A percentile compares a stretch with the other conserved stretches of the same genome.
These are phyloP conservation scores for Megaceryle alcyon DNA, from an alignment of 2,797 vertebrate genomes.

Conservation along the genomic window DNA sequence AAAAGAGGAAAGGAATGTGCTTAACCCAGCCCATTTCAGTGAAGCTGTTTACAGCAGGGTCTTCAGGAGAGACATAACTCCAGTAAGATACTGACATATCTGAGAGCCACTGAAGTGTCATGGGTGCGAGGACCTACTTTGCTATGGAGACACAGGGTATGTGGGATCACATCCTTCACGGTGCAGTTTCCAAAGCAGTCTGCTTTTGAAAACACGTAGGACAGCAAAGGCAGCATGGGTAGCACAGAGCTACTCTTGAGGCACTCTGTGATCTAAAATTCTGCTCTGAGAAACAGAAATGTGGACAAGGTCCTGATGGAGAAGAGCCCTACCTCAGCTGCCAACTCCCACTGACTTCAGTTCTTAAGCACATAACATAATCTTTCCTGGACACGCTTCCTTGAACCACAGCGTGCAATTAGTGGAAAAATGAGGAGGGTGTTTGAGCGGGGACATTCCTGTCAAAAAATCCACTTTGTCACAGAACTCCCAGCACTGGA, in stretches of 20 bases:
- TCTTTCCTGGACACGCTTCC: background rate
- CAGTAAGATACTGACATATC: background rate
- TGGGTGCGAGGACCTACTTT: background rate
- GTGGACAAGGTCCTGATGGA: background rate
- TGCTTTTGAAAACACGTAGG: background rate
- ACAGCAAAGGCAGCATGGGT: background rate
- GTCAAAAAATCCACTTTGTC: background rate
- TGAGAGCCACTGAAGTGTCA: background rate
- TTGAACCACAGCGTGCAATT: rapidly evolving
- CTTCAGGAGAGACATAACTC: background rate
- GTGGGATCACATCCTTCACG: background rate
- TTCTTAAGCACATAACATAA: background rate
- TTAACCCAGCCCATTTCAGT: background rate
- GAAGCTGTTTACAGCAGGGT: background rate
- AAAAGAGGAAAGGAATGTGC: background rate
- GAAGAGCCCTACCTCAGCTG: background rate
- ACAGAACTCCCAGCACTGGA: background rate
- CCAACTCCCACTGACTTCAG: background rate
- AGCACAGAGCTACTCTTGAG: background rate
- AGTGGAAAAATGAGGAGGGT: background rate
- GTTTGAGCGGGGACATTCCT: background rate
- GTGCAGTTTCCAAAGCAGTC: background rate
- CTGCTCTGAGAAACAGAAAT: background rate
- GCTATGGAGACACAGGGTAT: background rate
- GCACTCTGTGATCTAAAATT: background rate